phyloP scores from a whole-genome alignment of 2,113 vertebrate genomes.

The Cyanoramphus novaezelandiae region DNA sequence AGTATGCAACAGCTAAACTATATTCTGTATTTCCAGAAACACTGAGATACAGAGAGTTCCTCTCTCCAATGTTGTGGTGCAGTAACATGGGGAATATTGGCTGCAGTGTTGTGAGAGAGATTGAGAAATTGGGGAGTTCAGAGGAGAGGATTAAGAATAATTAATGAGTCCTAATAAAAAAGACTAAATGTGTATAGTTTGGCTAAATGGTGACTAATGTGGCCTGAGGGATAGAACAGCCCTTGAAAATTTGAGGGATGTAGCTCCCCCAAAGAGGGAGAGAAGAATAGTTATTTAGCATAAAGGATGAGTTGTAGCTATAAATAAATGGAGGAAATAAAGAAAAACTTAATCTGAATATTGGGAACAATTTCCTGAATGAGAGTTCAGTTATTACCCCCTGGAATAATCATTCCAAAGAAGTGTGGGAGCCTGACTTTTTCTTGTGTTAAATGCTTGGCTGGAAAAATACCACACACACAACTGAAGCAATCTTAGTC shows the following conservation, averaged over 20 bases:
- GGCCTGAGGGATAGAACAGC: slow-evolving; percentile 9
- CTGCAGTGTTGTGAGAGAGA: background rate
- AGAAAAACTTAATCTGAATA: slow-evolving; percentile 29
- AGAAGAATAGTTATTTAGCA: background rate
- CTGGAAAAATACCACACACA: background rate
- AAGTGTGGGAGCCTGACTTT: background rate
- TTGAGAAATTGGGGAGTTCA: background rate
- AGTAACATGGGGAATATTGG: background rate
- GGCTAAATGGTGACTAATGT: slow-evolving; percentile 31
- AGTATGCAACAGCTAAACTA: background rate
- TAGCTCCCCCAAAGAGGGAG: background rate
- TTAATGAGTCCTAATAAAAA: background rate
- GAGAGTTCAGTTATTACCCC: background rate
- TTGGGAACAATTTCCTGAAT: slow-evolving; percentile 7
- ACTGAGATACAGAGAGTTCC: background rate
- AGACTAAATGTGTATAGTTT: background rate
- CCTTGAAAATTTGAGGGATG: background rate
- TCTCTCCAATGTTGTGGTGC: background rate
- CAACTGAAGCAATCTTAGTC: background rate
- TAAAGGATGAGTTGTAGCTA: slow-evolving; percentile 16
- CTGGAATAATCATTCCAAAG: background rate
- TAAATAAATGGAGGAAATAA: slow-evolving; percentile 2
- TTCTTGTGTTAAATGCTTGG: background rate
- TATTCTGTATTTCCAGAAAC: background rate
- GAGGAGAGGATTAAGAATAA: slow-evolving; percentile 27